Evolutionary conservation across 2,888 invertebrate genomes (phyloP).

Genomic region (Drosophila ustulata): DNA sequence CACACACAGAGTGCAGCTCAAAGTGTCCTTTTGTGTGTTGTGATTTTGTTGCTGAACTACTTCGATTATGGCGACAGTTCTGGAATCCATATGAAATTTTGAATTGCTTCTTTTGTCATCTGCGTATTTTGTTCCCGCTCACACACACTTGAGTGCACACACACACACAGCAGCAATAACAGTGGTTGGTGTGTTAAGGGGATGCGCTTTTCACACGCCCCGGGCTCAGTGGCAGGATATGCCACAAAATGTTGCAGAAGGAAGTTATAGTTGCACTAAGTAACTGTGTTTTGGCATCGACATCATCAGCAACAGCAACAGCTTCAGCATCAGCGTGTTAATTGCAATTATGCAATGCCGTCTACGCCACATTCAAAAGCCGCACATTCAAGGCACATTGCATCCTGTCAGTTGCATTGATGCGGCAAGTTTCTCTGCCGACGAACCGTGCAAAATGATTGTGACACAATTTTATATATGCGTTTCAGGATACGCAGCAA

Average conservation of each 20-base stretch:
- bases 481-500: constrained; percentile 55
- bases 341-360: constrained; percentile 78
- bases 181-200: background rate
- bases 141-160: constrained; percentile 74
- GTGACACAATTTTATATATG: constrained; percentile 83
- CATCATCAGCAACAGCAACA: background rate
- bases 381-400: constrained; percentile 47
- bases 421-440: constrained; percentile 50
- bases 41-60: constrained; percentile 66
- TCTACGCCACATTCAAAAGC: background rate
- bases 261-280: constrained; percentile 66
- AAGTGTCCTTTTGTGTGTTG: constrained; percentile 58
- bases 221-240: constrained; percentile 20
- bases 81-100: constrained; percentile 74
- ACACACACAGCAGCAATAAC: too few relatives aligned
- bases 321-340: constrained; percentile 58
- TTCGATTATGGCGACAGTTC: constrained; percentile 7
- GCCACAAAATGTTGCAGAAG: constrained; percentile 36
- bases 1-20: constrained; percentile 44
- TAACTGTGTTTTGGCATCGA: constrained; percentile 64
- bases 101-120: constrained; percentile 66
- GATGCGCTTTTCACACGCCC: constrained; percentile 44
- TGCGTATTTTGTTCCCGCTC: constrained; percentile 40
- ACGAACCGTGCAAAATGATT: constrained; percentile 82
- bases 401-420: constrained; percentile 73